These are phyloP conservation scores for Tipula lateralis DNA, from an alignment of 2,888 invertebrate species.

Conservation along the genomic window DNA sequence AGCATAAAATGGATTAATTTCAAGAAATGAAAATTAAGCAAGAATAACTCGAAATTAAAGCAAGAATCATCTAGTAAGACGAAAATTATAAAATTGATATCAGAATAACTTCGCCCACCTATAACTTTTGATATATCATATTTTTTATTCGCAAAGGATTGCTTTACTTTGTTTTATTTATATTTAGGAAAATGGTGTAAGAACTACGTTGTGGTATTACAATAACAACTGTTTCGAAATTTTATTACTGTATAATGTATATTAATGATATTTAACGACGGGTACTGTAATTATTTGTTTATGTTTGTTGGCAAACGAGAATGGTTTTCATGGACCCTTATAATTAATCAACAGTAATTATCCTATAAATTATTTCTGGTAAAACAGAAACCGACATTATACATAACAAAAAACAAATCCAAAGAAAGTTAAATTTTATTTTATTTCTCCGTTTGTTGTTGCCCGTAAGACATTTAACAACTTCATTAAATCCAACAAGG, in stretches of 20 bases:
- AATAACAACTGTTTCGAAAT: not conserved
- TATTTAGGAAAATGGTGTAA: not conserved
- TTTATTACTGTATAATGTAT: not conserved
- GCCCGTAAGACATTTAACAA: slow-evolving; percentile 24
- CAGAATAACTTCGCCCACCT: not conserved
- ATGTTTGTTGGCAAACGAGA: not conserved
- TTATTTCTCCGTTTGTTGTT: slow-evolving; percentile 1
- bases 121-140: not conserved
- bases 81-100: not conserved
- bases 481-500: not conserved
- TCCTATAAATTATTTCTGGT: not conserved
- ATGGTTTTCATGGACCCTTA: not conserved
- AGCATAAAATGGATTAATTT: not conserved
- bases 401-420: not conserved
- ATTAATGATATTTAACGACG: not conserved
- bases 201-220: not conserved
- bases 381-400: not conserved
- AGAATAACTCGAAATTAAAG: not conserved
- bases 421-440: not conserved
- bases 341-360: slow-evolving; percentile 24
- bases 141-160: not conserved
- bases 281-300: not conserved
- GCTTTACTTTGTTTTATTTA: not conserved
- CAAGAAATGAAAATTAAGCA: not conserved
- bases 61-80: not conserved